A percentile compares a stretch with the other conserved stretches of the same genome.
These are phyloP conservation scores for Nanorana parkeri DNA, from an alignment of 2,113 vertebrate genomes.

Conservation along the genomic window DNA sequence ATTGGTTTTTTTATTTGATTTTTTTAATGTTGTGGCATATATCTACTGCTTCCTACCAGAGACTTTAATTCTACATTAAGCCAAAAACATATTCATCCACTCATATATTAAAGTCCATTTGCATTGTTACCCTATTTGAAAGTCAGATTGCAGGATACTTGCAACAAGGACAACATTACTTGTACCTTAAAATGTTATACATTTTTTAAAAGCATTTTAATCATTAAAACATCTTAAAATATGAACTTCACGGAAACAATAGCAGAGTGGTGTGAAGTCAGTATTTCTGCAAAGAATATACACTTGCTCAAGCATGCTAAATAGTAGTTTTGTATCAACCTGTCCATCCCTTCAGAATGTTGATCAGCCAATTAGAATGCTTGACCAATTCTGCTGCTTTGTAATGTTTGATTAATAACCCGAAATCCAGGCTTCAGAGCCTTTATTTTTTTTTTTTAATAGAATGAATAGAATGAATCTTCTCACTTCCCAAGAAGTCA, in stretches of 20 bases:
- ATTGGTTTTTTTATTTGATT: too few relatives aligned
- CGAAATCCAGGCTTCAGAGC: slow-evolving; percentile 5
- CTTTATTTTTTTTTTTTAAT: slow-evolving; percentile 18
- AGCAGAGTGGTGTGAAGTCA: neutral
- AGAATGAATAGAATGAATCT: slow-evolving; percentile 8
- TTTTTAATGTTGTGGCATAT: too few relatives aligned
- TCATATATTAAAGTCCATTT: too few relatives aligned
- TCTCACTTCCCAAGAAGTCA: slow-evolving; percentile 23
- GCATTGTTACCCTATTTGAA: too few relatives aligned
- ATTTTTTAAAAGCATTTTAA: too few relatives aligned
- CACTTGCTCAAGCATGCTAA: slow-evolving; percentile 33
- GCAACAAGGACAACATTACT: too few relatives aligned
- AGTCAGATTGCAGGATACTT: too few relatives aligned
- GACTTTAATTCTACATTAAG: too few relatives aligned
- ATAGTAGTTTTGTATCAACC: slow-evolving; percentile 31
- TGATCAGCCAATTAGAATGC: slow-evolving; percentile 51
- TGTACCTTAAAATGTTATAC: too few relatives aligned
- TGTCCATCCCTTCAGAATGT: slow-evolving; percentile 14
- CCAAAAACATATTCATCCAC: too few relatives aligned
- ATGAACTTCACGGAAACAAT: neutral
- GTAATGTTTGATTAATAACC: slow-evolving; percentile 49
- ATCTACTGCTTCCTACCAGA: too few relatives aligned
- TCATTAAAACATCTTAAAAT: neutral
- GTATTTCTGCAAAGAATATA: neutral
- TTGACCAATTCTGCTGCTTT: slow-evolving; percentile 38